Base-by-base conservation (phyloP, 2,888 invertebrate genomes). In the Neoitamus cyanurus region DNA sequence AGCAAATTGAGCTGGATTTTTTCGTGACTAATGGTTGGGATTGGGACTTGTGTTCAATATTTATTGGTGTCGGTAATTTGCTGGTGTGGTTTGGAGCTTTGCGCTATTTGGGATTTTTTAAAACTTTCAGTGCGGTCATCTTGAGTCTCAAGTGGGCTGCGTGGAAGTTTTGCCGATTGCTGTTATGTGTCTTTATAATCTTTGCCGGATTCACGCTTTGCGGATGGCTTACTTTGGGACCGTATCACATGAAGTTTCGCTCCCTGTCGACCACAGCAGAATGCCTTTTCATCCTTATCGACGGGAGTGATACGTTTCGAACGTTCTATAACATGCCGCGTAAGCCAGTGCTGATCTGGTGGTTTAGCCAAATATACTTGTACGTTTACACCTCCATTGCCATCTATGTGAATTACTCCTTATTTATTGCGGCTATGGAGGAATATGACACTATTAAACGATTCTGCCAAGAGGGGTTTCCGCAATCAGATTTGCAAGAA, bases 281-380 rank as follows among this genome's bases (percentile, higher is more conserved):
- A 92, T 99, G 99, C 90, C 92, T 99, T 6, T 99, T 99, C 91
- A 96, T 99, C 0, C 93, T 99, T 46, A 97, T 99, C 86, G 99
- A 99, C 88, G 99, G 99, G 58, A 99, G 99, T 90, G 99, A 99
- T 90, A 98, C 99, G 98, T 99, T 98, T 91, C 99, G 99, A 0
- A 99, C 99, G 0, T 99, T 99, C 91, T 96, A 97, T 0, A 97
- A 98, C 20, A 96, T 98, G 92, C 95, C 96, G 0, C 94, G 93
- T 85, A 97, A 97, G 90, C 96, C 96, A 13, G 93, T 92, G 28
- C 94, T 96, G 93, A 92, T 97, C 1, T 98, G 97, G 97, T 97
- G 97, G 96, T 99, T 97, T 91, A 96, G 97, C 88, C 94, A 98
- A 83, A 93, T 98, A 58, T 99, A 99, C 92, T 93, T 99, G 86